phyloP scores from a whole-genome alignment of 2,113 vertebrate genomes.

The Indicator maculatus region DNA sequence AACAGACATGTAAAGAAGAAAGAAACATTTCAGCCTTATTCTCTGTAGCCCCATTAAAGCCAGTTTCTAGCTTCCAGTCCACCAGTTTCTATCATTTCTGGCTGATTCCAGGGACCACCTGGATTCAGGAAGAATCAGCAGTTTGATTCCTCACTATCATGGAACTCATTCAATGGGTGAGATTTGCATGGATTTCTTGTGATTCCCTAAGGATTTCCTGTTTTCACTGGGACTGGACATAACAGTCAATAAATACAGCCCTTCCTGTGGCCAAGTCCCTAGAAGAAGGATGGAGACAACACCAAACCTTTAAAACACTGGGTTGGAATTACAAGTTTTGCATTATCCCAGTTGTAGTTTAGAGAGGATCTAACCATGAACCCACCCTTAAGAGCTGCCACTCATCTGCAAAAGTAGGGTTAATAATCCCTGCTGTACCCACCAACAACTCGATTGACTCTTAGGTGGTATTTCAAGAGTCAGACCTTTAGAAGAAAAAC shows the following conservation, averaged over 20 bases:
- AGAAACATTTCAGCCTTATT: neutral
- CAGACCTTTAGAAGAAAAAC: constrained; percentile 2
- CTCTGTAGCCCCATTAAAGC: neutral
- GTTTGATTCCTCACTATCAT: neutral
- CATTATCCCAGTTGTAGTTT: neutral
- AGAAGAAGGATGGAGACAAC: neutral
- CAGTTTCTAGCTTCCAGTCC: neutral
- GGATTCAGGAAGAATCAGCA: neutral
- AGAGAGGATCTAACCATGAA: neutral
- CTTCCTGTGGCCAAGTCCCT: neutral
- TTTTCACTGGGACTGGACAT: neutral
- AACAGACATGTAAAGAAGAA: neutral
- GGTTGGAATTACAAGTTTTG: neutral
- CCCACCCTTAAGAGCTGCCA: neutral
- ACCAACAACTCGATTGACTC: neutral
- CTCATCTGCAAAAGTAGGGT: neutral
- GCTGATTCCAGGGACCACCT: neutral
- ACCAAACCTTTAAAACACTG: neutral
- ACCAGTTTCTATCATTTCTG: neutral
- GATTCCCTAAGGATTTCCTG: neutral
- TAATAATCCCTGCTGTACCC: neutral
- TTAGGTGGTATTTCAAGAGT: neutral
- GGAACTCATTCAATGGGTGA: neutral
- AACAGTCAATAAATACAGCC: neutral
- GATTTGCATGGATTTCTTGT: neutral